phyloP scores from a whole-genome alignment of 2,888 invertebrate genomes.

The Drosophila seclusa region DNA sequence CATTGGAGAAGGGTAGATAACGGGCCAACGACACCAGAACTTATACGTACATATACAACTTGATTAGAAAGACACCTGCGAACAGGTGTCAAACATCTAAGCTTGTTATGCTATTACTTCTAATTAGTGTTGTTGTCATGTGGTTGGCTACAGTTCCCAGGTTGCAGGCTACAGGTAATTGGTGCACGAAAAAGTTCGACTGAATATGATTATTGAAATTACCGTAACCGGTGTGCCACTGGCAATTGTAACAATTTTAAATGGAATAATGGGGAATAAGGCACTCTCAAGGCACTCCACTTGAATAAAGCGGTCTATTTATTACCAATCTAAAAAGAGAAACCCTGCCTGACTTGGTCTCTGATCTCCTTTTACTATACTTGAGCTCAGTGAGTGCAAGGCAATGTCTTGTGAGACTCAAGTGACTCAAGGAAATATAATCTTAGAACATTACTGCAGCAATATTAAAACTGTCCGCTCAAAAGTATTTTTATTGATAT shows the following conservation, averaged over 20 bases:
- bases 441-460: background rate
- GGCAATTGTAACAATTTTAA: background rate
- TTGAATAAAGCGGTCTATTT: background rate
- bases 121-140: slow-evolving; percentile 52
- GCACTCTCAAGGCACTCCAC: background rate
- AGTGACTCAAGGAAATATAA: background rate
- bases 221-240: background rate
- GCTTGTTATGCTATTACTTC: slow-evolving; percentile 34
- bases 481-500: slow-evolving; percentile 1
- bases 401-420: background rate
- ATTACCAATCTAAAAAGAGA: background rate
- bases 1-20: background rate
- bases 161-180: slow-evolving; percentile 44
- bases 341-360: background rate
- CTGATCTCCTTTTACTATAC: background rate
- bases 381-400: background rate
- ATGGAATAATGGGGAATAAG: background rate
- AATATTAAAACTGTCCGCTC: slow-evolving; percentile 10
- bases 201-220: slow-evolving; percentile 41
- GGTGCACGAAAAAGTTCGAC: slow-evolving; percentile 25
- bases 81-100: slow-evolving; percentile 54
- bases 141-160: slow-evolving; percentile 18
- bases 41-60: slow-evolving; percentile 11
- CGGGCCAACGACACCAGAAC: slow-evolving; percentile 4
- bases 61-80: slow-evolving; percentile 32